Evolutionary conservation across 2,888 invertebrate genomes (phyloP), one percentile per base, ranked within the genome.

Genomic region (Halictus ligatus): DNA sequence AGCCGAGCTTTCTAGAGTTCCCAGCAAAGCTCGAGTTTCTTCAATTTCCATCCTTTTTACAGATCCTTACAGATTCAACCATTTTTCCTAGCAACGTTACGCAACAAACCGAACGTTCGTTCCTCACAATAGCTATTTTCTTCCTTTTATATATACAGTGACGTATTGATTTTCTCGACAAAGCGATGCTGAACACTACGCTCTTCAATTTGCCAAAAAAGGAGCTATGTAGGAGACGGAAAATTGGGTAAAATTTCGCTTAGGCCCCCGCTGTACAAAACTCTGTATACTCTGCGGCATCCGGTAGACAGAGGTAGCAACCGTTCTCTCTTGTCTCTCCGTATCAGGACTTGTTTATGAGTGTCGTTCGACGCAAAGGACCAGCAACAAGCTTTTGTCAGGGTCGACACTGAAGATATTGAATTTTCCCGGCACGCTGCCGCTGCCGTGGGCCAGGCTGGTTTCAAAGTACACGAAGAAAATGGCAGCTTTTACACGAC

Each of bases 401-500:
- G 46, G 60, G 71, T 43, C 73, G 81, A 81, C 48, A 76, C 40
- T 80, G 75, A 81, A 75, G 74, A 80, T 82, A 87, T 85, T 81
- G 85, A 85, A 87, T 82, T 82, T 85, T 80, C 71, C 6, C 64
- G 72, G 40, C 60, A 67, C 58, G 54, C 25, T 64, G 75, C 40
- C 75, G 69, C 75, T 60, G 35, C 35, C 35, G 35, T 35, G 35
- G 84, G 73, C 18, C 72, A 75, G 25, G 60, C 48, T 69, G 76
- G 60, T 86, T 80, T 69, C 80, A 35, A 80, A 78, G 80, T 76
- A 35, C 71, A 67, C 46, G 86, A 82, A 87, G 85, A 80, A 82
- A 77, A 48, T 67, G 64, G 10, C 64, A 69, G 81, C 86, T 80
- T 74, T 81, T 81, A 72, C 48, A 73, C 73, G 48, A 35, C 46